phyloP scores from a whole-genome alignment of 2,797 vertebrate genomes.

The Mormyrus hasselquistii region DNA sequence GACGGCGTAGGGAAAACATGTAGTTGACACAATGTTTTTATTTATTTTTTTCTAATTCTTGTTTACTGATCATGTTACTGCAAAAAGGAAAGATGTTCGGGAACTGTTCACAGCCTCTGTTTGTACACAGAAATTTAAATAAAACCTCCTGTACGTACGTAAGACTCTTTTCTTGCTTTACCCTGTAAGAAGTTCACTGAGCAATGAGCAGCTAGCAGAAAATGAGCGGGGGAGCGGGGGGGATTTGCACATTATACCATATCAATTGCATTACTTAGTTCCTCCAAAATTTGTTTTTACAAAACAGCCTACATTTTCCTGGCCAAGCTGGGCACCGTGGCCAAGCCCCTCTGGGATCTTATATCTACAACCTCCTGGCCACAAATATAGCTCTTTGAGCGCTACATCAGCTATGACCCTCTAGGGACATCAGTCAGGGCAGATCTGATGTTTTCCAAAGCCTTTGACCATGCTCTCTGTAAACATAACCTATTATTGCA shows the following conservation, averaged over 20 bases:
- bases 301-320: neutral
- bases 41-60: conserved; percentile 29
- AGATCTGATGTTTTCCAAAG: neutral
- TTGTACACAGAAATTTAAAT: conserved; percentile 59
- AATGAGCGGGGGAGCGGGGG: neutral
- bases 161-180: conserved; percentile 14
- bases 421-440: neutral
- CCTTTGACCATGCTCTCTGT: neutral
- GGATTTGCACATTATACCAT: neutral
- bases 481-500: neutral
- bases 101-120: conserved; percentile 53
- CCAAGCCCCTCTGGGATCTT: neutral
- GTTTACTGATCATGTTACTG: conserved; percentile 32
- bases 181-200: neutral
- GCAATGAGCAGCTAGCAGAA: neutral
- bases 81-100: conserved; percentile 8
- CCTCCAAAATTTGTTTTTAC: neutral
- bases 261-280: neutral
- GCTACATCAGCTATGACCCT: neutral
- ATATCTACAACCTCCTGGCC: neutral
- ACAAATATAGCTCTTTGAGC: neutral
- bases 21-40: conserved; percentile 25
- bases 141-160: conserved; percentile 49
- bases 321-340: neutral
- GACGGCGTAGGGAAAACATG: neutral